Percentiles rank a stretch among this genome's conserved stretches.
Evolutionary conservation across 2,113 vertebrate species (phyloP).

Genomic region (Tyrannus savana): DNA sequence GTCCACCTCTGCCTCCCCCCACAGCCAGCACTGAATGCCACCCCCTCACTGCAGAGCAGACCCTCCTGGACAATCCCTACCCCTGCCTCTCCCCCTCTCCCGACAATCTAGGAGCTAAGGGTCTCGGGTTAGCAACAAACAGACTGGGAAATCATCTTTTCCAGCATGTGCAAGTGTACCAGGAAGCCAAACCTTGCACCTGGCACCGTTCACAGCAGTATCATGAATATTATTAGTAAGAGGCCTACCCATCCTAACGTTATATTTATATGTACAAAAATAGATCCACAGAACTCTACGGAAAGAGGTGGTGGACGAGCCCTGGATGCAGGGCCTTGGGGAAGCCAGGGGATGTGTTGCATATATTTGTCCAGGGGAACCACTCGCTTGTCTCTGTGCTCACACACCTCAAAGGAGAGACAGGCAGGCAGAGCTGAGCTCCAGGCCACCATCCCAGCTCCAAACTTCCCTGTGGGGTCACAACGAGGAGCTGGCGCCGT

Average conservation of each 20-base stretch:
- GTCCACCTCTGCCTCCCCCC: background rate
- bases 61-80: background rate
- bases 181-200: conserved; percentile 67
- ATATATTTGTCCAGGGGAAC: background rate
- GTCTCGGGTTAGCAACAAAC: conserved; percentile 39
- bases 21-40: background rate
- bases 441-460: background rate
- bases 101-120: background rate
- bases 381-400: background rate
- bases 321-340: background rate
- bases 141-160: conserved; percentile 14
- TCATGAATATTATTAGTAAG: conserved; percentile 64
- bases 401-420: background rate
- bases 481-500: background rate
- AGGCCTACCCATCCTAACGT: conserved; percentile 59
- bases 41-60: background rate
- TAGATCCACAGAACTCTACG: conserved; percentile 76
- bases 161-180: conserved; percentile 60
- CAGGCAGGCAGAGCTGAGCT: background rate
- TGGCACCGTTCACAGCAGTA: conserved; percentile 75
- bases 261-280: conserved; percentile 78
- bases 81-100: background rate
- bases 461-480: accelerated
- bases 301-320: background rate
- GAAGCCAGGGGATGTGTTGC: conserved; percentile 31